Conservation (phyloP, 2,113 vertebrate genomes). For the Scolopax mira region DNA sequence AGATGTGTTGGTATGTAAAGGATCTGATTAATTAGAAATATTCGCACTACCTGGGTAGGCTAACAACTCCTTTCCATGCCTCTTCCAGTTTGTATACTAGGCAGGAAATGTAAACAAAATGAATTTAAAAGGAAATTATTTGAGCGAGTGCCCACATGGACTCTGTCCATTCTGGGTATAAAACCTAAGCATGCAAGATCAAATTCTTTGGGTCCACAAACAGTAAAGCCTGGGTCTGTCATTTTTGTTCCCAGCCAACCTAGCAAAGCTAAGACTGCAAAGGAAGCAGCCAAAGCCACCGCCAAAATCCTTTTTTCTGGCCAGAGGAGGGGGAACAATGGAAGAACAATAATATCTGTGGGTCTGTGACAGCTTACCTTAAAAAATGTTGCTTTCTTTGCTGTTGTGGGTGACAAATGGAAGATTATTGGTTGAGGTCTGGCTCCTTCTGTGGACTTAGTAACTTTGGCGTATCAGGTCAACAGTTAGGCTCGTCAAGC, state of each 20-base stretch:
- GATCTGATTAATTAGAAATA: background rate
- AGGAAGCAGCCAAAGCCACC: background rate
- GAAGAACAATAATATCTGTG: background rate
- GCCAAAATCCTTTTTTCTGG: background rate
- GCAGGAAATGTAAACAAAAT: background rate
- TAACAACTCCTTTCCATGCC: background rate
- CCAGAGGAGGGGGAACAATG: background rate
- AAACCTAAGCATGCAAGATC: background rate
- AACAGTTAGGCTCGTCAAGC: background rate
- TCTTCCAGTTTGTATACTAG: background rate
- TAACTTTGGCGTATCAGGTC: background rate
- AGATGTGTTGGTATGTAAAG: background rate
- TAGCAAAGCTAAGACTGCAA: background rate
- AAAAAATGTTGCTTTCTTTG: background rate
- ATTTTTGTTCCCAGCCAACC: background rate
- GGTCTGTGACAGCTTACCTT: background rate
- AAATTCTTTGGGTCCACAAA: background rate
- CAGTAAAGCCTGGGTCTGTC: background rate
- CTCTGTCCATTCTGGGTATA: background rate
- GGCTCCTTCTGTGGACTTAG: background rate
- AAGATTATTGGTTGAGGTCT: background rate
- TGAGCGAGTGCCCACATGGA: background rate
- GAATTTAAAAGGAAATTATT: background rate
- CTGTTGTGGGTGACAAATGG: background rate
- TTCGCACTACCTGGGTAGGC: background rate